Conservation (phyloP, 2,113 vertebrate species). For the Rallus limicola region DNA sequence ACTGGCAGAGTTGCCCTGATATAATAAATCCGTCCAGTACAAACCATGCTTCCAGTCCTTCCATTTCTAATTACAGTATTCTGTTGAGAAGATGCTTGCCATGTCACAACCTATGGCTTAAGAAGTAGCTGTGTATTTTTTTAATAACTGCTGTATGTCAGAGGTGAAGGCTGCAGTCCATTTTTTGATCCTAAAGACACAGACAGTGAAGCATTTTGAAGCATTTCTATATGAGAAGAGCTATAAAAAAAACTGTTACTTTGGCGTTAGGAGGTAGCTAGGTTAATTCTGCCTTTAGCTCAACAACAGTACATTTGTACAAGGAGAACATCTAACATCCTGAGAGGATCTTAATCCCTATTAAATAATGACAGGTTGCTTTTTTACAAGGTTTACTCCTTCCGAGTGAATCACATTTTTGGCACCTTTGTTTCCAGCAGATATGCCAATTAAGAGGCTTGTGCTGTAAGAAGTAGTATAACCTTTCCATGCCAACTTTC, state of each 20-base stretch:
- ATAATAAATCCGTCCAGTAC: neutral
- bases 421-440: slow-evolving; percentile 51
- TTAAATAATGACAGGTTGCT: slow-evolving; percentile 15
- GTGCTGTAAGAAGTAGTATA: neutral
- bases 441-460: slow-evolving; percentile 46
- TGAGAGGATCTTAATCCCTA: slow-evolving; percentile 15
- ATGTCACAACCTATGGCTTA: neutral
- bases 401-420: neutral
- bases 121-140: neutral
- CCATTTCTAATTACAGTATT: neutral
- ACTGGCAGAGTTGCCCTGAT: neutral
- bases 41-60: neutral
- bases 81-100: neutral
- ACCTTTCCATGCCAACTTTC: slow-evolving; percentile 46
- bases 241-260: neutral
- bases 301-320: neutral
- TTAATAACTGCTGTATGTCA: neutral
- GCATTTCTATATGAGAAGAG: neutral
- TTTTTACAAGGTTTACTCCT: slow-evolving; percentile 16
- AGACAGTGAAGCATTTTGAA: neutral
- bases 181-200: neutral
- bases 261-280: neutral
- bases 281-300: neutral
- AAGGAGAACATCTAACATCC: neutral
- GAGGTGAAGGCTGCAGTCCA: neutral